A percentile compares a stretch with the other conserved stretches of the same genome.
Conservation (phyloP, 2,797 vertebrate genomes). For the Miichthys miiuy region DNA sequence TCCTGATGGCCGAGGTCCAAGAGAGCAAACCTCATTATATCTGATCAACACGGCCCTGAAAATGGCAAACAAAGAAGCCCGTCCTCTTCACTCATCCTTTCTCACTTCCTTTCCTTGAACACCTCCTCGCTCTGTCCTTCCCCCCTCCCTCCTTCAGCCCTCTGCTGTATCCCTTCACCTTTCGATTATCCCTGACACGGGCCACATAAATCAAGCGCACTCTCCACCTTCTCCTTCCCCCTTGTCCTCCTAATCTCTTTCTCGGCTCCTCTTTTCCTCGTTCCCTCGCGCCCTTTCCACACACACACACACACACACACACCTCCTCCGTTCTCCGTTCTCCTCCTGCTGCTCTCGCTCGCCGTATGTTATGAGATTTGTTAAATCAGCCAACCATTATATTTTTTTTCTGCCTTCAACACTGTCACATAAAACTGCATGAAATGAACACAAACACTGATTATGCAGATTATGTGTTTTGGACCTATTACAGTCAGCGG, state of each 20-base stretch:
- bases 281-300: constrained; percentile 3
- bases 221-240: constrained; percentile 43
- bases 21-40: constrained; percentile 41
- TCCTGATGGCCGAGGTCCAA: constrained; percentile 16
- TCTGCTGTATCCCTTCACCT: constrained; percentile 62
- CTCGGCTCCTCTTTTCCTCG: constrained; percentile 35
- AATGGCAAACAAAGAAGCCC: constrained; percentile 10
- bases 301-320: constrained; percentile 15
- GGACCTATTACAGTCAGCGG: background rate
- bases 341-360: constrained; percentile 26
- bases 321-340: constrained; percentile 23
- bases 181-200: constrained; percentile 71
- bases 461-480: background rate
- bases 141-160: constrained; percentile 20
- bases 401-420: background rate
- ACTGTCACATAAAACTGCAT: background rate
- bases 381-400: constrained; percentile 10
- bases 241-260: constrained; percentile 55
- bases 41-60: constrained; percentile 15
- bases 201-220: constrained; percentile 67
- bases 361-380: constrained; percentile 20
- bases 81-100: constrained; percentile 14
- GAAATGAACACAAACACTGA: background rate
- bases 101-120: constrained; percentile 6
- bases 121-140: background rate